Percentiles rank a stretch among this genome's conserved stretches.
Evolutionary conservation across 1,140 invertebrate species (phyloP).

Genomic region (Drosophila nigromelanica): DNA sequence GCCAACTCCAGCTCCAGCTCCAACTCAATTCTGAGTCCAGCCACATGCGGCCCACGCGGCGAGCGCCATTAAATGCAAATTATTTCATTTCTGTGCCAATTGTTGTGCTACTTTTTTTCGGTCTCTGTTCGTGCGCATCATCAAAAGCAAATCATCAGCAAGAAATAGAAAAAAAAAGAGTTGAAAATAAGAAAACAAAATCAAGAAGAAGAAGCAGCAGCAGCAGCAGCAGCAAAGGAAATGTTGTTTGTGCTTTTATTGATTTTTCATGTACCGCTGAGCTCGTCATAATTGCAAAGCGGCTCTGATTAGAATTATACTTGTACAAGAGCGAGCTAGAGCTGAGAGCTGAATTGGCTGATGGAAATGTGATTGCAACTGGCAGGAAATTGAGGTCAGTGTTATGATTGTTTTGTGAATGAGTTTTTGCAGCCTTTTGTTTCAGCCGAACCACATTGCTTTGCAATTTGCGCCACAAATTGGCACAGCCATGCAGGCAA

Average conservation of each 20-base stretch:
- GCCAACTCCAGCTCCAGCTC: slow-evolving; percentile 12
- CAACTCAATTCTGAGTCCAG: slow-evolving; percentile 22
- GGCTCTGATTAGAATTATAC: slow-evolving; percentile 74
- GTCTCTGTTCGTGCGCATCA: slow-evolving; percentile 75
- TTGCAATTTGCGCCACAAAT: slow-evolving; percentile 59
- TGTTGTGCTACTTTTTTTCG: slow-evolving; percentile 76
- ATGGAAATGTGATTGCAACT: slow-evolving; percentile 78
- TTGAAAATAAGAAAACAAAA: slow-evolving; percentile 34
- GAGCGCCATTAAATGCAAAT: slow-evolving; percentile 81
- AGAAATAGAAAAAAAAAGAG: slow-evolving; percentile 21
- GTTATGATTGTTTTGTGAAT: slow-evolving; percentile 81
- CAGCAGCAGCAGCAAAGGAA: slow-evolving; percentile 25
- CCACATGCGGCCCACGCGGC: slow-evolving; percentile 68
- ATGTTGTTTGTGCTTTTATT: slow-evolving; percentile 70
- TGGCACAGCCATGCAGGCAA: slow-evolving; percentile 40
- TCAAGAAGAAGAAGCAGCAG: slow-evolving; percentile 10
- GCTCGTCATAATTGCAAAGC: slow-evolving; percentile 70
- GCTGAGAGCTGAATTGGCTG: slow-evolving; percentile 27
- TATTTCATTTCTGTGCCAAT: slow-evolving; percentile 83
- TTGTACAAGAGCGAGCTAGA: slow-evolving; percentile 47
- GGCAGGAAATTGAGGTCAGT: slow-evolving; percentile 82
- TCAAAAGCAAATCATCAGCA: slow-evolving; percentile 76
- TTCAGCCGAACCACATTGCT: slow-evolving; percentile 35
- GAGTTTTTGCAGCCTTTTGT: slow-evolving; percentile 51
- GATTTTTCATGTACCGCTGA: slow-evolving; percentile 71